A percentile compares a stretch with the other conserved stretches of the same genome.
phyloP scores from a whole-genome alignment of 2,113 vertebrate genomes.

The Kryptolebias marmoratus region DNA sequence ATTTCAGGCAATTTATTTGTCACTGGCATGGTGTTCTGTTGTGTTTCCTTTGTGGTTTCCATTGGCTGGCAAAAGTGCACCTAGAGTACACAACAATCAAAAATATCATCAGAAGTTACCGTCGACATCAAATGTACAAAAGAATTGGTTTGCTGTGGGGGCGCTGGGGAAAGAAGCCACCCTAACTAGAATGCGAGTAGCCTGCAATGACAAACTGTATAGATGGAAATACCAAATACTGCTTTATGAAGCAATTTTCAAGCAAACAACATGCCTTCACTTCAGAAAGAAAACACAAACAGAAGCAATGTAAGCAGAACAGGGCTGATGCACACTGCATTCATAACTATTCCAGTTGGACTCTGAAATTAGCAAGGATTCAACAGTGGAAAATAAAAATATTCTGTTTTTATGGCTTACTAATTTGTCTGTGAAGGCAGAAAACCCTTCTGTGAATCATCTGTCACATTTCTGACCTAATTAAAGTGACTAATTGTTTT shows the following conservation, averaged over 20 bases:
- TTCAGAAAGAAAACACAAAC: slow-evolving; percentile 35
- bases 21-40: slow-evolving; percentile 42
- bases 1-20: slow-evolving; percentile 70
- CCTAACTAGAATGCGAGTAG: slow-evolving; percentile 34
- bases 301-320: slow-evolving; percentile 25
- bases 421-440: not conserved
- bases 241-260: slow-evolving; percentile 51
- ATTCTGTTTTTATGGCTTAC: not conserved
- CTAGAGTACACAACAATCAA: slow-evolving; percentile 58
- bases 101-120: slow-evolving; percentile 59
- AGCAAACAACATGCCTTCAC: slow-evolving; percentile 32
- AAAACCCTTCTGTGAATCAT: not conserved
- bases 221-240: slow-evolving; percentile 47
- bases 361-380: not conserved
- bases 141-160: slow-evolving; percentile 39
- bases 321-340: slow-evolving; percentile 20
- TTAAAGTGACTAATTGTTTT: not conserved
- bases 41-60: slow-evolving; percentile 50
- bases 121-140: slow-evolving; percentile 34
- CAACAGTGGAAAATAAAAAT: not conserved
- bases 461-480: not conserved
- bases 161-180: slow-evolving; percentile 11
- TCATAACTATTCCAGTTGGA: slow-evolving; percentile 18
- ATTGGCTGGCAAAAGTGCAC: slow-evolving; percentile 46
- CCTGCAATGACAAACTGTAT: slow-evolving; percentile 28